Evolutionary conservation across 1,140 invertebrate genomes (phyloP).

Genomic region (Paralvinella palmiformis): DNA sequence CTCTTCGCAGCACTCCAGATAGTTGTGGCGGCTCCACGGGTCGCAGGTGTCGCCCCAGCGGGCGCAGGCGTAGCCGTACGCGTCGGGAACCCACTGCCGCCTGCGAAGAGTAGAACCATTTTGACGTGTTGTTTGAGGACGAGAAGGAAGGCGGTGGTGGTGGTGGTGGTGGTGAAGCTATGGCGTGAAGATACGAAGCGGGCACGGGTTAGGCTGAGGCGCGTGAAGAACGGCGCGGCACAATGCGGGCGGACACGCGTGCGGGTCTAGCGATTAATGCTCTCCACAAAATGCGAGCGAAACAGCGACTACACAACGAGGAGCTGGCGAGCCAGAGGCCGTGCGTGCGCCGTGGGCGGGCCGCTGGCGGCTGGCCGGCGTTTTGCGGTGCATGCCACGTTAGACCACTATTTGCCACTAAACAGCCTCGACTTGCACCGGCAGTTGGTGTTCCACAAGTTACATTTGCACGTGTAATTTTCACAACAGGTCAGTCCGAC

Average conservation of each 20-base stretch:
- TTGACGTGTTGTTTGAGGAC: background rate
- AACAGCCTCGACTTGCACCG: constrained; percentile 16
- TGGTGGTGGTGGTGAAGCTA: no score
- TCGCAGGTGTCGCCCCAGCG: constrained; percentile 2
- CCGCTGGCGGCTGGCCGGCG: no score
- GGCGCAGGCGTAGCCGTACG: background rate
- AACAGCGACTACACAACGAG: background rate
- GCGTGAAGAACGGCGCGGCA: background rate
- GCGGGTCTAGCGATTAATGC: background rate
- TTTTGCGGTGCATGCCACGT: no score
- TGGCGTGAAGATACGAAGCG: background rate
- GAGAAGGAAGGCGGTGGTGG: background rate
- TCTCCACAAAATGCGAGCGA: background rate
- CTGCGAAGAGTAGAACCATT: background rate
- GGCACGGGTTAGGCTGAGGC: background rate
- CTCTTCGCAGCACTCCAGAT: background rate
- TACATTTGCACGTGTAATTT: constrained; percentile 15
- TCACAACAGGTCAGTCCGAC: constrained; percentile 15
- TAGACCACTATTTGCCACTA: constrained; percentile 6
- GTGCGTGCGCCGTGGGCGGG: background rate
- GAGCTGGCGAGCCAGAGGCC: background rate
- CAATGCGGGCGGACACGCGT: background rate
- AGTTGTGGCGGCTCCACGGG: background rate
- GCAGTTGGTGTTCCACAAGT: constrained; percentile 19
- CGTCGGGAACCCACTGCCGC: background rate